Evolutionary conservation across 2,797 vertebrate species (phyloP), one percentile per base, ranked within the genome.

Genomic region (Centroberyx gerrardi): DNA sequence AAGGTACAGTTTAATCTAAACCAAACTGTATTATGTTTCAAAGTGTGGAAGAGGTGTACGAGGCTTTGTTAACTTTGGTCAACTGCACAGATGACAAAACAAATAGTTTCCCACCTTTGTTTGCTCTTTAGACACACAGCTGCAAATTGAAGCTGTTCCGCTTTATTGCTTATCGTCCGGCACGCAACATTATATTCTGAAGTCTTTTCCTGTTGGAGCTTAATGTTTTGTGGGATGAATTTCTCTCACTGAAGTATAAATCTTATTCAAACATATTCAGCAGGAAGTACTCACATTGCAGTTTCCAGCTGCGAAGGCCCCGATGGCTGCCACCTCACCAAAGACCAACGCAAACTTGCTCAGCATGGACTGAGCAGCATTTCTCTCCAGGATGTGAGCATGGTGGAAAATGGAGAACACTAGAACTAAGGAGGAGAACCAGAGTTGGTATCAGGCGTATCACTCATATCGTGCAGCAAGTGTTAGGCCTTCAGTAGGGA

Each of bases 331-430:
- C 36, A 93, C 85, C 51, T 93, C 62, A 8, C 95, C 95, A 6
- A 94, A 90, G 13, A 78, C 80, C 80, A 94, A 12, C 0, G 93
- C 93, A 44, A 76, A 29, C 81, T 72, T 94, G 75, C 95, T 96
- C 80, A 93, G 60, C 62, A 91, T 68, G 22, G 83, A 79, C 6
- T 94, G 80, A 12, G 71, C 72, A 1, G 60, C 1, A 38, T 93
- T 87, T 74, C 29, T 93, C 65, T 95, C 93, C 90, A 96, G 65
- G 28, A 96, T 81, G 29, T 96, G 95, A 8, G 94, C 93, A 78
- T 96, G 95, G 72, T 96, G 94, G 55, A 93, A 92, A 48, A 96
- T 46, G 42, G 88, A 88, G 83, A 96, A 96, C 59, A 94, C 66
- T 69, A 95, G 69, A 76, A 96, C 95, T 96, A 38, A 13, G 77